Base-by-base conservation (phyloP, 1,140 invertebrate genomes). In the Archegozetes longisetosus region DNA sequence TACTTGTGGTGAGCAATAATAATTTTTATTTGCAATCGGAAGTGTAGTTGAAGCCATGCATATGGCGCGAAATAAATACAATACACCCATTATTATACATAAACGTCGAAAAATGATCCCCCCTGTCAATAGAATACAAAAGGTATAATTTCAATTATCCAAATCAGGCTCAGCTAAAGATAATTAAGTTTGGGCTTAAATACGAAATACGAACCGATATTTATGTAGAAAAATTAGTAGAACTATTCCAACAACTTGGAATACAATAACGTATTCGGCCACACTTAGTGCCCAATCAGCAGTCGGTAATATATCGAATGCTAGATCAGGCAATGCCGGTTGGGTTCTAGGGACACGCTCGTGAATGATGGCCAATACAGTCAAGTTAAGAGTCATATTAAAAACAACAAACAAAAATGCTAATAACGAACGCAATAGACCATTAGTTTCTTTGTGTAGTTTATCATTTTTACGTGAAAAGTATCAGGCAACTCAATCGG, bases 21-120 rank as follows among this genome's bases (percentile, higher is more conserved):
- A 91, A 1, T 83, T 86, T 61, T 74, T 80, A 71, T 83, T 86
- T 14, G 86, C 80, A 17, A 88, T 77, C 40, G 87, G 87, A 69
- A 91, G 75, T 50, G 88, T 86, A 1, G 88, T 91, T 48, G 89
- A 85, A 71, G 82, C 88, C 84, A 91, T 89, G 49, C 86, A 89
- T 49, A 90, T 73, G 55, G 85, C 85, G 40, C 87, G 79, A 78
- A 89, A 86, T 73, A 89, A 78, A 70, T 92, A 90, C 62, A 90
- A 72, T 55, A 89, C 70, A 23, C 84, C 83, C 73, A 90, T 79
- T 56, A 91, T 78, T 57, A 90, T 75, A 70, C 88, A 89, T 68
- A 88, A 72, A 65, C 88, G 76, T 64, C 87, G 79, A 64, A 85
- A 78, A 46, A 90, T 81, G 65, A 90, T 90, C 71, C 86, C 87